Evolutionary conservation across 2,113 vertebrate species (phyloP), one percentile per base, ranked within the genome.

Genomic region (Oreochromis niloticus): DNA sequence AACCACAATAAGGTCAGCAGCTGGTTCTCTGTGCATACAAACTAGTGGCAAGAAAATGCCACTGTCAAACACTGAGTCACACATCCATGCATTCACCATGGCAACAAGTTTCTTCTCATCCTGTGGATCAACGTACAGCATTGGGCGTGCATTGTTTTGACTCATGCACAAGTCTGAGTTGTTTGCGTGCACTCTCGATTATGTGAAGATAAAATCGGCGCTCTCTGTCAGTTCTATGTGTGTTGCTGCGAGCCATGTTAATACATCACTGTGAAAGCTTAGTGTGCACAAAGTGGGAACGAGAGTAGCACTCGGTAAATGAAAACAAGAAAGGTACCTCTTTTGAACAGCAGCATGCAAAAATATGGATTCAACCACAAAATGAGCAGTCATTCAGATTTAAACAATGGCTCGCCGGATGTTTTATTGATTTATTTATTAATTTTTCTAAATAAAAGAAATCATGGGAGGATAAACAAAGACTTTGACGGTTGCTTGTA

Each of bases 71-170:
- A 59, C 10, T 43, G 84, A 80, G 63, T 73, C 78, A 84, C 57
- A 86, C 85, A 61, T 75, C 59, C 85, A 73, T 75, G 81, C 24
- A 41, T 89, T 94, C 71, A 80, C 94, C 89, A 93, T 94, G 92
- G 92, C 86, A 95, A 95, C 94, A 88, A 50, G 87, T 88, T 57
- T 84, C 86, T 32, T 56, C 48, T 17, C 78, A 78, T 24, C 79
- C 57, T 34, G 63, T 12, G 80, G 63, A 36, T 68, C 32, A 71
- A 61, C 66, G 27, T 39, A 46, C 36, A 78, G 34, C n/a, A 83
- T 3, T 81, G 24, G 34, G 30, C 17, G 79, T 80, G 73, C 50
- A 56, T 83, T 52, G 57, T 83, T 84, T 83, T 39, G 81, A 43
- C 75, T 87, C 27, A 22, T 50, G 57, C 66, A 56, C 7, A 12